Conservation (phyloP, 2,888 invertebrate species). For the Drosophila bunnanda region DNA sequence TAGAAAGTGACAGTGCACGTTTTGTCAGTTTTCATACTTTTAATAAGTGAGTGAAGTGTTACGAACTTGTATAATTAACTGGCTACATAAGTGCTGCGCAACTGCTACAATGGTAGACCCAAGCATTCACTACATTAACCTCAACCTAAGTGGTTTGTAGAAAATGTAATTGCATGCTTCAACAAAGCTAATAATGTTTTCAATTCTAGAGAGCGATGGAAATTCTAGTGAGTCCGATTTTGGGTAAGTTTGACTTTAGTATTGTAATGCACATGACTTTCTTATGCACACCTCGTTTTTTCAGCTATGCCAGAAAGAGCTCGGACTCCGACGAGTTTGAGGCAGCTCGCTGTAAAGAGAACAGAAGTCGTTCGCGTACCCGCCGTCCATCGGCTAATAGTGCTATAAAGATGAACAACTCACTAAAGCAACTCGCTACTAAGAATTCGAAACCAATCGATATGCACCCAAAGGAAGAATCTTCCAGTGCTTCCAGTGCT, state of each 20-base stretch:
- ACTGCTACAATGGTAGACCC: conserved; percentile 12
- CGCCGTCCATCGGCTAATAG: background rate
- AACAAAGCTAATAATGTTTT: background rate
- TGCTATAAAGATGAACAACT: background rate
- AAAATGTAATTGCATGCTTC: background rate
- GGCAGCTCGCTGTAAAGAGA: background rate
- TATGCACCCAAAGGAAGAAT: no score
- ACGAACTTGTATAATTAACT: background rate
- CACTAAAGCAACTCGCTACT: background rate
- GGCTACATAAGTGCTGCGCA: no score
- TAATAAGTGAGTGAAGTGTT: background rate
- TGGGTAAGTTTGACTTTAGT: background rate
- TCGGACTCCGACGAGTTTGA: background rate
- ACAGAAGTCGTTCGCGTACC: conserved; percentile 5
- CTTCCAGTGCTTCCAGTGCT: background rate
- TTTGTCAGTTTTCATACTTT: background rate
- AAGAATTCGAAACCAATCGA: background rate
- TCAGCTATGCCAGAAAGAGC: background rate
- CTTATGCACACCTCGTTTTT: no score
- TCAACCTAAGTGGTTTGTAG: conserved; percentile 3
- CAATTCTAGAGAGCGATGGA: background rate
- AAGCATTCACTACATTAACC: background rate
- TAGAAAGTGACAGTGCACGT: background rate
- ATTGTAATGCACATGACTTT: background rate
- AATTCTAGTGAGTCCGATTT: background rate